These are phyloP conservation scores for Hippocampus kuda DNA, from an alignment of 2,797 vertebrate genomes.

Conservation along the genomic window DNA sequence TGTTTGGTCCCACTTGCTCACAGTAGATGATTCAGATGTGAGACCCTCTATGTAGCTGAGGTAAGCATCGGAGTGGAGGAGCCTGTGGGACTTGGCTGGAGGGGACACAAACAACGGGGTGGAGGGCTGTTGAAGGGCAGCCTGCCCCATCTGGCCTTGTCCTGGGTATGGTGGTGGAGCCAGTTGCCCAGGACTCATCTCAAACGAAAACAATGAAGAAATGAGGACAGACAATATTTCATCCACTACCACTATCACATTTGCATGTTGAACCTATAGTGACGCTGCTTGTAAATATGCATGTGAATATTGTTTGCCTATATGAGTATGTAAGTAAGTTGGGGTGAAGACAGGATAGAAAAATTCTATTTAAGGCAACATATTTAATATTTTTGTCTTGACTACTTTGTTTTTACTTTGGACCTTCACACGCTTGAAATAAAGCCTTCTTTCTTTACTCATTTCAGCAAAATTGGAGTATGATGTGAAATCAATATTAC, in stretches of 20 bases:
- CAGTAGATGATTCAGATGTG: slow-evolving; percentile 80
- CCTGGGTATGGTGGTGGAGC: slow-evolving; percentile 86
- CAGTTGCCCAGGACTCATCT: slow-evolving; percentile 77
- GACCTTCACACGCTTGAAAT: not conserved
- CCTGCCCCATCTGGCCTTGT: slow-evolving; percentile 74
- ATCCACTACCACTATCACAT: not conserved
- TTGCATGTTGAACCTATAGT: not conserved
- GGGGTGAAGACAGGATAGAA: not conserved
- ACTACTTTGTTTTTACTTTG: not conserved
- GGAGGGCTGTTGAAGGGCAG: slow-evolving; percentile 85
- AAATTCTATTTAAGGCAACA: not conserved
- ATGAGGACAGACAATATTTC: not conserved
- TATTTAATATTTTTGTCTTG: too few species aligned
- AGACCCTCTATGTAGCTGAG: slow-evolving; percentile 95
- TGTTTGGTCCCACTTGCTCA: slow-evolving; percentile 98
- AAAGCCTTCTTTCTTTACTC: not conserved
- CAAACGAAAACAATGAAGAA: slow-evolving; percentile 22
- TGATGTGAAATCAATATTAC: not conserved
- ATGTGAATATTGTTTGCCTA: not conserved
- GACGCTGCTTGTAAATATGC: not conserved
- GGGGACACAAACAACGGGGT: slow-evolving; percentile 94
- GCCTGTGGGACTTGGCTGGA: slow-evolving; percentile 88
- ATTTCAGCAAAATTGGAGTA: not conserved
- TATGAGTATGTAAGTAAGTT: not conserved
- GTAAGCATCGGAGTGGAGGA: slow-evolving; percentile 96